Evolutionary conservation across 2,888 invertebrate species (phyloP).

Genomic region (Bembecia ichneumoniformis): DNA sequence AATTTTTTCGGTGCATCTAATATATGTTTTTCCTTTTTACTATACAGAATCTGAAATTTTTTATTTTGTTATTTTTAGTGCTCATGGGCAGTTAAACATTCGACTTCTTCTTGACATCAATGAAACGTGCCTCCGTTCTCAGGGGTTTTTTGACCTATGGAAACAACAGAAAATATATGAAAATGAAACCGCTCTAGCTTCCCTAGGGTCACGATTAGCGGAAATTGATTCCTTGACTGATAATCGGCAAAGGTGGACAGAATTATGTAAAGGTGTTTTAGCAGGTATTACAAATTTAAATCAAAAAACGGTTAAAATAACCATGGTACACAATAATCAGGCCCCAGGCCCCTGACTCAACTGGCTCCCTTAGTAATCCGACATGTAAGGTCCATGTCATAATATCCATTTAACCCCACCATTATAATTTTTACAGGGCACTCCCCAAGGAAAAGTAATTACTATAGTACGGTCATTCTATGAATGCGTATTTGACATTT

Average conservation of each 20-base stretch:
- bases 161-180: conserved; percentile 88
- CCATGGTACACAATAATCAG: not conserved
- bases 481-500: too few relatives aligned
- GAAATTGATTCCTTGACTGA: conserved; percentile 79
- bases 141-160: conserved; percentile 93
- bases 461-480: too few relatives aligned
- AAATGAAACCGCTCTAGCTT: conserved; percentile 83
- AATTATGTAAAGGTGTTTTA: conserved; percentile 76
- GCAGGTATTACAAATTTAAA: conserved; percentile 53
- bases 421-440: too few relatives aligned
- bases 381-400: too few relatives aligned
- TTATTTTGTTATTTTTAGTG: conserved; percentile 28
- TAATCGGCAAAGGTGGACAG: conserved; percentile 73
- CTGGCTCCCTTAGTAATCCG: too few relatives aligned
- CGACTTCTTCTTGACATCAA: conserved; percentile 92
- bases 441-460: too few relatives aligned
- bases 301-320: not conserved
- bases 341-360: too few relatives aligned
- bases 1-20: not conserved
- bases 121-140: conserved; percentile 91
- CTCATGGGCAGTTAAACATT: conserved; percentile 89
- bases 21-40: not conserved
- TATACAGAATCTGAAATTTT: not conserved
- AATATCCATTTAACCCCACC: too few relatives aligned
- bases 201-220: conserved; percentile 77